A percentile compares a stretch with the other conserved stretches of the same genome.
Evolutionary conservation across 2,797 vertebrate species (phyloP).

Genomic region (Falco naumanni): DNA sequence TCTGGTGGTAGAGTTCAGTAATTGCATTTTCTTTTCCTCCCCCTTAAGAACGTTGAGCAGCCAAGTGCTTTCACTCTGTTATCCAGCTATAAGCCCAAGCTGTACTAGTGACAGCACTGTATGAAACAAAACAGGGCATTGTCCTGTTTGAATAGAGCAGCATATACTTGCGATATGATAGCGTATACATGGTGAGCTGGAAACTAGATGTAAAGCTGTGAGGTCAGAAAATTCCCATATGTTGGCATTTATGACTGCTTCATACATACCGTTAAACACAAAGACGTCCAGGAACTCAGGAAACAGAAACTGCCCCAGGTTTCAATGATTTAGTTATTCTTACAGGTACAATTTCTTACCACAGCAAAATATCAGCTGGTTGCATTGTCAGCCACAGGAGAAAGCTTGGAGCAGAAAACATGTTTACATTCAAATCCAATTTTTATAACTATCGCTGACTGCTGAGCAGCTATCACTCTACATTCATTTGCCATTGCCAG

Average conservation of each 20-base stretch:
- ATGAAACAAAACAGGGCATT: background rate
- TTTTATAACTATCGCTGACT: background rate
- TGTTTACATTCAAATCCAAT: background rate
- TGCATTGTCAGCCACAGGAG: background rate
- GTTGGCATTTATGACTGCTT: background rate
- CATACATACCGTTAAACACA: background rate
- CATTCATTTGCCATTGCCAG: background rate
- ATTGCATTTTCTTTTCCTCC: background rate
- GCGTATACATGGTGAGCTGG: background rate
- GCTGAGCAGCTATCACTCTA: background rate
- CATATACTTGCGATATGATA: background rate
- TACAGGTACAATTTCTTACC: background rate
- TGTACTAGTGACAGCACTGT: background rate
- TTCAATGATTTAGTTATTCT: background rate
- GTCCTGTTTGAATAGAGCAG: background rate
- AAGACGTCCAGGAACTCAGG: background rate
- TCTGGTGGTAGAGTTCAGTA: conserved; percentile 15
- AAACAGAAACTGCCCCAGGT: background rate
- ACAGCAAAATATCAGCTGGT: background rate
- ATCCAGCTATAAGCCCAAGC: too few relatives aligned
- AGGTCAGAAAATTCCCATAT: background rate
- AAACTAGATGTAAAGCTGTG: background rate
- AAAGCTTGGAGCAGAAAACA: background rate
- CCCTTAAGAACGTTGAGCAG: accelerated
- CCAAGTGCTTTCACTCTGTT: background rate